Conservation (phyloP, 2,797 vertebrate species). For the Eulemur coronatus region DNA sequence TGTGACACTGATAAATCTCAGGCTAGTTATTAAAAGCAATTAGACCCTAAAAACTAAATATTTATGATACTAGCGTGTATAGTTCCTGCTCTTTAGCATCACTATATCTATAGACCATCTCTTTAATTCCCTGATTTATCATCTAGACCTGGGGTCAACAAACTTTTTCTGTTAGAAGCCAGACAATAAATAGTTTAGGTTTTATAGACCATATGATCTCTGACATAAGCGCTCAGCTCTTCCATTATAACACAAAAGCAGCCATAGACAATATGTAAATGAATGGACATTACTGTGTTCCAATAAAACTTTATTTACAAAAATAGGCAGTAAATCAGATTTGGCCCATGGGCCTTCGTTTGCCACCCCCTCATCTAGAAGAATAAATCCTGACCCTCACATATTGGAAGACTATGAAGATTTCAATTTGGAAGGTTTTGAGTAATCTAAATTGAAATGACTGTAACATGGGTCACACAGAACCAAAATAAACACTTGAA, state of each 20-base stretch:
- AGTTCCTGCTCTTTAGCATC: neutral
- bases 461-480: neutral
- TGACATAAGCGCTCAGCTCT: neutral
- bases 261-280: neutral
- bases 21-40: neutral
- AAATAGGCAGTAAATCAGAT: neutral
- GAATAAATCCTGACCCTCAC: neutral
- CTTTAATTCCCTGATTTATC: slow-evolving; percentile 11
- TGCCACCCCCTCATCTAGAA: neutral
- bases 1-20: neutral
- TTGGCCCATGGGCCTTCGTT: neutral
- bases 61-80: neutral
- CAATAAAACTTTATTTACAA: neutral
- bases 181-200: neutral
- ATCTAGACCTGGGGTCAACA: neutral
- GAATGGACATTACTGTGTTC: neutral
- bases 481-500: slow-evolving; percentile 23
- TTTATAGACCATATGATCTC: neutral
- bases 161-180: neutral
- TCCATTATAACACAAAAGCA: neutral
- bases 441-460: slow-evolving; percentile 16
- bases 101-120: neutral
- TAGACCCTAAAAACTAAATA: neutral
- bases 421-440: neutral
- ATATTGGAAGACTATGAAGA: neutral